These are phyloP conservation scores for Tachina fera DNA, from an alignment of 2,888 invertebrate species.

Conservation along the genomic window DNA sequence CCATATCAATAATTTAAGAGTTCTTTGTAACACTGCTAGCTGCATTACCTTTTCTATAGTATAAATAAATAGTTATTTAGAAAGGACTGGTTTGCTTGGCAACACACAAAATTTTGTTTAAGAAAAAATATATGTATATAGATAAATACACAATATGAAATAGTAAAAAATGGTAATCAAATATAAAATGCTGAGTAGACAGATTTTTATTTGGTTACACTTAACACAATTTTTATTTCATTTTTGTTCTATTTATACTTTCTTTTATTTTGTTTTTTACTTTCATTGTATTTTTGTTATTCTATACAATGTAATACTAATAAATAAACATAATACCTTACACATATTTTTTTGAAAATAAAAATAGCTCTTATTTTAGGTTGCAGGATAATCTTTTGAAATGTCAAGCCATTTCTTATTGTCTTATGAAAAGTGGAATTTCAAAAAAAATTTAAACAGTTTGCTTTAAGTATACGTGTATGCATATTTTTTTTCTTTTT, in stretches of 20 bases:
- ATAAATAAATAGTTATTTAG: not conserved
- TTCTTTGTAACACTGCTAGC: not conserved
- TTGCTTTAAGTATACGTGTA: no score
- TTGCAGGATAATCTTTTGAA: no score
- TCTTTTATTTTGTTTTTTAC: not conserved
- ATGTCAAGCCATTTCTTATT: no score
- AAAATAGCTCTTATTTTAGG: no score
- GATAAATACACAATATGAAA: conserved; percentile 9
- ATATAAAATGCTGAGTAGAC: conserved; percentile 59
- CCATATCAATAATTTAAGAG: no score
- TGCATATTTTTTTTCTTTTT: no score
- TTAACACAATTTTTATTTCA: conserved; percentile 46
- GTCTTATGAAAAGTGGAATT: no score
- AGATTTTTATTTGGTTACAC: conserved; percentile 57
- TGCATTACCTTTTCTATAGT: not conserved
- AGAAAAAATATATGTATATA: not conserved
- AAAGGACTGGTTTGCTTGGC: not conserved
- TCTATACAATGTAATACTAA: no score
- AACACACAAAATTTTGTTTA: conserved; percentile 29
- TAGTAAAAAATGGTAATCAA: conserved; percentile 45
- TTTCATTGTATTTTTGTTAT: not conserved
- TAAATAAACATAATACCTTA: no score
- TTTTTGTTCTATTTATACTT: conserved; percentile 15
- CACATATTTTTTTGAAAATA: no score
- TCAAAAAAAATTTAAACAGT: no score